Evolutionary conservation across 1,140 invertebrate genomes (phyloP), one percentile per base, ranked within the genome.

Genomic region (Aphelenchoides fujianensis): DNA sequence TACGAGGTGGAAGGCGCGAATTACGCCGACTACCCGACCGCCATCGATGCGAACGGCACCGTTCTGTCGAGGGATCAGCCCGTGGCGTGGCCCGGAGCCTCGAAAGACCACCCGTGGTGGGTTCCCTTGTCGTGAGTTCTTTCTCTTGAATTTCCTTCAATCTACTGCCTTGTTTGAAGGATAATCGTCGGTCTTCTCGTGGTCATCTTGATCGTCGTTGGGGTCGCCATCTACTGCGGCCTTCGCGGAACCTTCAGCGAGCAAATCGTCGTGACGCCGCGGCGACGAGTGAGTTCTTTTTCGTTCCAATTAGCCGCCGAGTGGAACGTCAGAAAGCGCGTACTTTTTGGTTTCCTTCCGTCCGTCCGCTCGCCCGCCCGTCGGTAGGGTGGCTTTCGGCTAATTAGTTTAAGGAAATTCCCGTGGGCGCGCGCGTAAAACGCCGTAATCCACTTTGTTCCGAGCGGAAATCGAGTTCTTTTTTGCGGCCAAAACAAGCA

Each of bases 81-180:
- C 34, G 55, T 5, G 7, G 5, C 5, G 5, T 7, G 55, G 5
- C 55, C 5, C 5, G 19, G 7, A 16, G 5, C 27, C 23, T 5
- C 5, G 5, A 59, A 59, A 59, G 55, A 59, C 23, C 55, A 19
- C 23, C 55, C 55, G 5, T 59, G 55, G 55, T 59, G 55, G 55
- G 55, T 59, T 5, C 55, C 55, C 5, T 23, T 59, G 12, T 7
- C 34, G 55, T 59, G 19, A 59, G 55, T 59, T 59, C 34, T 16
- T 30, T 5, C 23, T 5, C 34, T 59, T 59, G 19, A 59, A 5
- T 19, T 5, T 59, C 34, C 7, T 59, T 16, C 23, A 7, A 59
- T 5, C 19, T 30, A 59, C 5, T 7, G 5, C 28, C 55, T 5
- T 7, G 5, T 5, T 59, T 59, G 28, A n/a, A 59, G 55, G 34